These are phyloP conservation scores for Eubucco bourcierii DNA, from an alignment of 2,113 vertebrate genomes.

Conservation along the genomic window DNA sequence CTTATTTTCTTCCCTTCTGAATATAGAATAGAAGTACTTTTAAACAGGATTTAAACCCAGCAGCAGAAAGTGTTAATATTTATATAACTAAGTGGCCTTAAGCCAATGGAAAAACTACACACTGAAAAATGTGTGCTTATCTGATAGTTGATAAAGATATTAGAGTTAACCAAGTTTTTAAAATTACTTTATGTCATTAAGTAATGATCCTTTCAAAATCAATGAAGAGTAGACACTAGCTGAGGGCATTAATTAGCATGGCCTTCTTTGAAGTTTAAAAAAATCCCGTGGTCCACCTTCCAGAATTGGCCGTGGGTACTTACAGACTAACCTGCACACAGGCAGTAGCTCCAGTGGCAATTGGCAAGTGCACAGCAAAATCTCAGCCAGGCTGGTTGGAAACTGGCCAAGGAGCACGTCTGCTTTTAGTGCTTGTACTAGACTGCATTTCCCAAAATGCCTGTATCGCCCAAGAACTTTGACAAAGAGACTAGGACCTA, in stretches of 20 bases:
- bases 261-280: not conserved
- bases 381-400: not conserved
- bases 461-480: not conserved
- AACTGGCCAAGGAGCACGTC: not conserved
- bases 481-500: not conserved
- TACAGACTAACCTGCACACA: not conserved
- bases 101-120: constrained; percentile 17
- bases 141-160: constrained; percentile 46
- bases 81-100: constrained; percentile 41
- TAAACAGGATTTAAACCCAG: constrained; percentile 32
- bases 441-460: not conserved
- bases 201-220: constrained; percentile 32
- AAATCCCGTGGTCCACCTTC: not conserved
- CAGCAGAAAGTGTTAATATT: constrained; percentile 28
- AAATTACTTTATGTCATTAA: not conserved
- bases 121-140: not conserved
- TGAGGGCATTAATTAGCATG: constrained; percentile 22
- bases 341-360: not conserved
- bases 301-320: not conserved
- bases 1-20: not conserved
- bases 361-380: not conserved
- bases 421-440: not conserved
- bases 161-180: constrained; percentile 16
- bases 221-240: constrained; percentile 11
- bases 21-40: constrained; percentile 11